Evolutionary conservation across 2,797 vertebrate species (phyloP).

Genomic region (Sebastes variabilis): DNA sequence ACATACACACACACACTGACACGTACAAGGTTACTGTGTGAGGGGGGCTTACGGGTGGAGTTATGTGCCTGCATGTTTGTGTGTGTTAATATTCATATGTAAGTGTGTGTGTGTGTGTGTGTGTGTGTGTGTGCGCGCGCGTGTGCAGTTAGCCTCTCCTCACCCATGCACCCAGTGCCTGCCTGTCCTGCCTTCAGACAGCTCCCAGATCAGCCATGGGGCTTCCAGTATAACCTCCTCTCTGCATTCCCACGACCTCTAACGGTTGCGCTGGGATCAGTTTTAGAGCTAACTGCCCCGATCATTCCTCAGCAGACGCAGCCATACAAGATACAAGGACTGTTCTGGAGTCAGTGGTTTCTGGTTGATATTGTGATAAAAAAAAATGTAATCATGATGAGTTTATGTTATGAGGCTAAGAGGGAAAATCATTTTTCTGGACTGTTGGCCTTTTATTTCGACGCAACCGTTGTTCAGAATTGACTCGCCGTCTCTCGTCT

Average conservation of each 20-base stretch:
- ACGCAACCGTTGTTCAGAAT: conserved; percentile 1
- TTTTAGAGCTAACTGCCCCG: conserved; percentile 67
- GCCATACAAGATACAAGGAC: conserved; percentile 67
- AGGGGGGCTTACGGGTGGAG: conserved; percentile 67
- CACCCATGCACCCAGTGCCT: conserved; percentile 82
- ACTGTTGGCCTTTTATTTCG: conserved; percentile 21
- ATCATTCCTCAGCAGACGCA: conserved; percentile 62
- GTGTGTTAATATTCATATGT: conserved; percentile 40
- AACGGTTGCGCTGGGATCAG: conserved; percentile 58
- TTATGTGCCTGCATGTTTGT: conserved; percentile 70
- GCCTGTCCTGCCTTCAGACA: conserved; percentile 82
- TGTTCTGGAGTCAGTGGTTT: conserved; percentile 56
- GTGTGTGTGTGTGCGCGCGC: conserved; percentile 43
- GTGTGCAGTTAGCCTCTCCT: conserved; percentile 70
- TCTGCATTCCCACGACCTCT: conserved; percentile 59
- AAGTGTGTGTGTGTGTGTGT: conserved; percentile 18
- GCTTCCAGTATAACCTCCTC: conserved; percentile 70
- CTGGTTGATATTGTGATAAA: conserved; percentile 2
- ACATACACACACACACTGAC: conserved; percentile 30
- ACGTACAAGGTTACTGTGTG: conserved; percentile 64
- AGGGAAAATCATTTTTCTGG: conserved; percentile 2
- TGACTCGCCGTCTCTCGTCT: conserved; percentile 14
- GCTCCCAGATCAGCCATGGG: conserved; percentile 75
- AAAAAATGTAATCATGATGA: background rate
- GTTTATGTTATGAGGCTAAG: background rate